phyloP scores from a whole-genome alignment of 1,140 invertebrate species.

The Drosophila virilis region DNA sequence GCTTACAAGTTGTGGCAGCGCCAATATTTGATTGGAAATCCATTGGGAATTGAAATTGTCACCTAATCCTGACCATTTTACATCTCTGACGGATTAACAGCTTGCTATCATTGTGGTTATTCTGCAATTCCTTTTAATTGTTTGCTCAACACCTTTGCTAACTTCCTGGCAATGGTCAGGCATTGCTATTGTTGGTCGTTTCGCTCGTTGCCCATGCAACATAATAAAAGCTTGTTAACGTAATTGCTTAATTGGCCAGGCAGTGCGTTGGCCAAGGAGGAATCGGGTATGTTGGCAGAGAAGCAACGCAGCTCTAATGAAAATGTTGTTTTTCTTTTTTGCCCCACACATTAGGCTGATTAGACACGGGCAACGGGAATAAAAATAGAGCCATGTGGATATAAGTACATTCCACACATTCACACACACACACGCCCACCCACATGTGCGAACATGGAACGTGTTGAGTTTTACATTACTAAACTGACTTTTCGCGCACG shows the following conservation, averaged over 20 bases:
- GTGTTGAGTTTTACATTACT: conserved; percentile 53
- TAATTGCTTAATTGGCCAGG: conserved; percentile 78
- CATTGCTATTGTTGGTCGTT: conserved; percentile 31
- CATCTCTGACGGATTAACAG: conserved; percentile 10
- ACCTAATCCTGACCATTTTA: conserved; percentile 69
- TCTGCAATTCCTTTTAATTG: conserved; percentile 62
- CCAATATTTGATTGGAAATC: conserved; percentile 1
- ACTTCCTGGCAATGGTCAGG: conserved; percentile 34
- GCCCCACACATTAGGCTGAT: conserved; percentile 61
- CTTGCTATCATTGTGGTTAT: conserved; percentile 12
- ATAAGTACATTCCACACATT: conserved; percentile 35
- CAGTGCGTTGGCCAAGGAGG: conserved; percentile 1
- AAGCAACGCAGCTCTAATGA: conserved; percentile 53
- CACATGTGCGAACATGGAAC: conserved; percentile 22
- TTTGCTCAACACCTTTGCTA: conserved; percentile 70
- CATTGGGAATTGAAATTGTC: conserved; percentile 20
- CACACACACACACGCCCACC: conserved; percentile 19
- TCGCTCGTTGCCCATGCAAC: conserved; percentile 45
- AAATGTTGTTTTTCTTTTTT: conserved; percentile 51
- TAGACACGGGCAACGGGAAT: conserved; percentile 52
- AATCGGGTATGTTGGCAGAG: not conserved
- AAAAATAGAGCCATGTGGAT: conserved; percentile 56
- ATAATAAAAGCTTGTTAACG: conserved; percentile 81
- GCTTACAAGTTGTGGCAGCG: not conserved
- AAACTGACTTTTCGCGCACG: conserved; percentile 42